Conservation (phyloP, 2,888 invertebrate genomes). For the Yponomeuta evonymella region DNA sequence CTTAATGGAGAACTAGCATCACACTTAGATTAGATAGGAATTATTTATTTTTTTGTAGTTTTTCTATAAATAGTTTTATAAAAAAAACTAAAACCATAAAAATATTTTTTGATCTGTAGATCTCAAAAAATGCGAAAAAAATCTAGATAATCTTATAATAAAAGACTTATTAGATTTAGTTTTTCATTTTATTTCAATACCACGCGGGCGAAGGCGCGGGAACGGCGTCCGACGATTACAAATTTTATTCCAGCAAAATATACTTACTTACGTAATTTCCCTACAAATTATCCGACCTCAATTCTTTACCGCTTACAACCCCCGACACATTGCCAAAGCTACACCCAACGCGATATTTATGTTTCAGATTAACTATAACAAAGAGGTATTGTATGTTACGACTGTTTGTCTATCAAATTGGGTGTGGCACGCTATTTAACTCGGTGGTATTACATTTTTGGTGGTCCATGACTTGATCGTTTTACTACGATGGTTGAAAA, state of each 20-base stretch:
- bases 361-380: constrained; percentile 36
- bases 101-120: too few species aligned
- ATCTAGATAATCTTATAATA: too few species aligned
- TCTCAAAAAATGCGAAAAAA: too few species aligned
- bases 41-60: too few species aligned
- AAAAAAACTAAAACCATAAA: too few species aligned
- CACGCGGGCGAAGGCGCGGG: too few species aligned
- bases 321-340: constrained; percentile 14
- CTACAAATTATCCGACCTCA: neutral
- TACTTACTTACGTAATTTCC: neutral
- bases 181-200: too few species aligned
- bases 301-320: neutral
- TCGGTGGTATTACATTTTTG: neutral
- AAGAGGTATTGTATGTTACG: constrained; percentile 28
- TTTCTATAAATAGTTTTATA: too few species aligned
- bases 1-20: too few species aligned
- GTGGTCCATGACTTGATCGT: neutral
- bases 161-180: too few species aligned
- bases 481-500: neutral
- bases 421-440: constrained; percentile 29
- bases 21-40: too few species aligned
- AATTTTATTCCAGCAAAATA: neutral
- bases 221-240: too few species aligned
- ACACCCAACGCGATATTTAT: constrained; percentile 29
- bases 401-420: constrained; percentile 39